phyloP scores from a whole-genome alignment of 2,797 vertebrate species.

The Leptodactylus fallax region DNA sequence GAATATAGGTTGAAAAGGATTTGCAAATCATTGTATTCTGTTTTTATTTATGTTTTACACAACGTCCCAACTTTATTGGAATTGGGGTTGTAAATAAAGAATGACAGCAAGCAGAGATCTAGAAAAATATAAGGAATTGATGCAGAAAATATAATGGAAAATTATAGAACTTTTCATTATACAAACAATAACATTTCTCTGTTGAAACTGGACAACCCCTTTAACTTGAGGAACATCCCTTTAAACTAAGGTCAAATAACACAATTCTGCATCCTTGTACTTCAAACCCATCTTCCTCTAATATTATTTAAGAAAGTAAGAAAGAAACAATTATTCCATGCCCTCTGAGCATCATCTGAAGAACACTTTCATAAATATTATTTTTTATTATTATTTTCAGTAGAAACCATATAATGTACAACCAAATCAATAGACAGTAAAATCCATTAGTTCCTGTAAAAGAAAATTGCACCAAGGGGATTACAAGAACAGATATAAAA shows the following conservation, averaged over 20 bases:
- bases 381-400: conserved; percentile 49
- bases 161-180: too few relatives aligned
- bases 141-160: too few relatives aligned
- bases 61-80: too few relatives aligned
- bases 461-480: conserved; percentile 40
- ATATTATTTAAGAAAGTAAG: background rate
- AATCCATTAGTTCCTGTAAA: conserved; percentile 51
- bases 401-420: conserved; percentile 40
- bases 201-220: background rate
- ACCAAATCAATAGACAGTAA: conserved; percentile 50
- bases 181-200: too few relatives aligned
- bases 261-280: too few relatives aligned
- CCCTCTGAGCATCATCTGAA: conserved; percentile 33
- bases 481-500: conserved; percentile 49
- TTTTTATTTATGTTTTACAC: too few relatives aligned
- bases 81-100: too few relatives aligned
- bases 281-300: background rate
- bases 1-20: too few relatives aligned
- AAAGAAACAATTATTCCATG: conserved; percentile 23
- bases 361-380: conserved; percentile 35
- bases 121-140: too few relatives aligned
- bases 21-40: too few relatives aligned
- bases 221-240: background rate
- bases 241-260: background rate
- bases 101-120: too few relatives aligned